Evolutionary conservation across 2,888 invertebrate species (phyloP).

Genomic region (Acrobasis suavella): DNA sequence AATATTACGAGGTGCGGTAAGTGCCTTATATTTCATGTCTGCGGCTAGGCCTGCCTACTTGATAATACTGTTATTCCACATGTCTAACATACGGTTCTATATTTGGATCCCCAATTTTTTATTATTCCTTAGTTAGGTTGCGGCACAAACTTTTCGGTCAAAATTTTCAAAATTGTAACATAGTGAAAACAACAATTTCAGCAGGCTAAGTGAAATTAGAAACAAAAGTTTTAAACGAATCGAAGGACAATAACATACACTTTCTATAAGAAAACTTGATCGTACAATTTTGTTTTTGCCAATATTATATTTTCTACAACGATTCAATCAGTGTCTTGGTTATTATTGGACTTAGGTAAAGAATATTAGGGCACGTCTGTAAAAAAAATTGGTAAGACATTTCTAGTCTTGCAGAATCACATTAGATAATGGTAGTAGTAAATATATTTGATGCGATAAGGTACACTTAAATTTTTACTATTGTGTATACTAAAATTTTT

Average conservation of each 20-base stretch:
- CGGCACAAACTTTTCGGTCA: no score
- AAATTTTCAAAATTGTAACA: no score
- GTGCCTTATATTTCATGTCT: constrained; percentile 76
- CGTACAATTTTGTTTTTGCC: background rate
- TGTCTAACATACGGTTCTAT: constrained; percentile 53
- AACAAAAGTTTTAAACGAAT: no score
- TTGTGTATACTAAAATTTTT: no score
- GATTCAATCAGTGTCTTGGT: background rate
- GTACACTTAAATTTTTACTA: no score
- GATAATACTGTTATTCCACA: constrained; percentile 63
- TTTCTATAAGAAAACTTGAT: constrained; percentile 1
- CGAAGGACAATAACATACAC: constrained; percentile 36
- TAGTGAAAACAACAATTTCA: no score
- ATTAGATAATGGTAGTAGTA: no score
- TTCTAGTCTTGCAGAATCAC: no score
- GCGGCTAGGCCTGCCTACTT: constrained; percentile 61
- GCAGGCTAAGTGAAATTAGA: no score
- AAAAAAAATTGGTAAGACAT: background rate
- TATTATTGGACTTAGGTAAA: background rate
- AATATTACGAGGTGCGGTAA: constrained; percentile 74
- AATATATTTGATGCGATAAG: no score
- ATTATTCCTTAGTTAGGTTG: background rate
- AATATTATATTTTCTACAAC: background rate
- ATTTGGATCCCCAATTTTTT: background rate
- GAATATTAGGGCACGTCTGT: background rate